Evolutionary conservation across 2,797 vertebrate species (phyloP), one percentile per base, ranked within the genome.

Genomic region (Macroramphosus scolopax): DNA sequence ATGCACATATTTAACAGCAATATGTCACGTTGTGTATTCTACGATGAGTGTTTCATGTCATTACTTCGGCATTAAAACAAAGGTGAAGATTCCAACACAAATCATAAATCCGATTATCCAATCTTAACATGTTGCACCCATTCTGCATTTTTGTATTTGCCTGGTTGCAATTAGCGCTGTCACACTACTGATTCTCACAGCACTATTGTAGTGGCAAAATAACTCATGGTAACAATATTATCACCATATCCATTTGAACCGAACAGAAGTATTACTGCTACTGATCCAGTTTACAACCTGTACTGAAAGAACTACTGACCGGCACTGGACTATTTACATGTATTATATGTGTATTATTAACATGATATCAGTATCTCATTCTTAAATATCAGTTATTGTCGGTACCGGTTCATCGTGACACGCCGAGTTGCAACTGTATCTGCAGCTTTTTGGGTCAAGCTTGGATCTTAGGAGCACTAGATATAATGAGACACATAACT

Each of bases 1-100:
- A 69, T 75, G 84, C 84, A 86, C 82, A 87, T 79, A 78, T 77
- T 84, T 54, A 75, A 80, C 81, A 87, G 88, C 86, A 87, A 87
- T 89, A 89, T 53, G 78, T 82, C 79, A 76, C 71, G 69, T 64
- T 65, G 54, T 78, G 47, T 51, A 70, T 39, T 60, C 20, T 63
- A 46, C 36, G 2, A 41, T 36, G 18, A 72, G 51, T 40, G 69
- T 67, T 68, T 80, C 53, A 65, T 63, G 48, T 61, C 60, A 64
- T 12, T 17, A 63, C 25, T 59, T 66, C 28, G 35, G 38, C 32
- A 54, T 75, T 32, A 31, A 25, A 63, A 65, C 40, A 13, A 25
- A 62, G 31, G 32, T 45, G 31, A 50, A 60, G 52, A 47, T 47
- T 50, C 30, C 54, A 35, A 52, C 35, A n/a, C n/a, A n/a, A n/a